Evolutionary conservation across 2,113 vertebrate genomes (phyloP).

Genomic region (Chascanopsetta lugubris): DNA sequence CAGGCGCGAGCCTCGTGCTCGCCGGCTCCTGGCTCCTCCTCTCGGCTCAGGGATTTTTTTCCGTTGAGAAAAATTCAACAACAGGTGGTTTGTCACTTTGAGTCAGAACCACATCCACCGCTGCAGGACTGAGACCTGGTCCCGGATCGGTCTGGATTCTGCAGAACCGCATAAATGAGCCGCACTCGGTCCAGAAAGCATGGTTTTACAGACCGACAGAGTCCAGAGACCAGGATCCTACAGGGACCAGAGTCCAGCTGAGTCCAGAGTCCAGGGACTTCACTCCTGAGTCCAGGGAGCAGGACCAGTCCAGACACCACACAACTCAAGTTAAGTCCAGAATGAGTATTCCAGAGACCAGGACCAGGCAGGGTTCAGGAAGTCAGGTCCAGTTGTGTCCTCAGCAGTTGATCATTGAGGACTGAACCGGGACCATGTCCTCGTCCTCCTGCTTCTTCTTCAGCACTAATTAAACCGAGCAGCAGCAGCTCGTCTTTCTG

Average conservation of each 20-base stretch:
- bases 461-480: slow-evolving; percentile 40
- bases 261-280: no score
- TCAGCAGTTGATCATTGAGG: no score
- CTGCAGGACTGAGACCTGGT: not conserved
- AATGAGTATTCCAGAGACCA: no score
- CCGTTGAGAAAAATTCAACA: slow-evolving; percentile 50
- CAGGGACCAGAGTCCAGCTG: not conserved
- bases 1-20: slow-evolving; percentile 2
- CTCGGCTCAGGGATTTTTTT: no score
- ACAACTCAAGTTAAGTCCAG: not conserved
- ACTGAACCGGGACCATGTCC: no score
- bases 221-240: no score
- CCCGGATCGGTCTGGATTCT: not conserved
- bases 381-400: no score
- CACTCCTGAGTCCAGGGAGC: no score
- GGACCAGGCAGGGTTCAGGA: no score
- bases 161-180: not conserved
- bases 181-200: not conserved
- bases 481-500: slow-evolving; percentile 15
- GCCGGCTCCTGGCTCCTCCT: no score
- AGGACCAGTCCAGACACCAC: no score
- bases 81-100: slow-evolving; percentile 69
- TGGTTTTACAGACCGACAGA: not conserved
- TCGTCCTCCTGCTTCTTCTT: slow-evolving; percentile 41
- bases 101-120: not conserved